Conservation (phyloP, 2,797 vertebrate species). For the Chelon labrosus region DNA sequence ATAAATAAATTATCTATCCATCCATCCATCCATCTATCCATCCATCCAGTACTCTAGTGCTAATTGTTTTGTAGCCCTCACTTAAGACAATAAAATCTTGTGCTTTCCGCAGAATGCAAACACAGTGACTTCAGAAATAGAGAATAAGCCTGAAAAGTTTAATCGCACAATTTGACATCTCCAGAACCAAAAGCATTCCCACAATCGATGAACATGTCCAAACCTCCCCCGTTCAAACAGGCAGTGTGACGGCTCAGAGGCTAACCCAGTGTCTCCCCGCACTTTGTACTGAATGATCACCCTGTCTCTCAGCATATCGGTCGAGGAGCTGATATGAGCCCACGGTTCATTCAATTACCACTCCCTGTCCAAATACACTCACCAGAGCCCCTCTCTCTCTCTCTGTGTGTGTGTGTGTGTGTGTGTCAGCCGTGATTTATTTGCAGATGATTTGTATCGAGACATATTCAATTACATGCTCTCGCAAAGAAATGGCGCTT, state of each 20-base stretch:
- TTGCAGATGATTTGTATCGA: constrained; percentile 54
- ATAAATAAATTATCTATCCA: too few species aligned
- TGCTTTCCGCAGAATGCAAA: neutral
- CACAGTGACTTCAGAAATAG: neutral
- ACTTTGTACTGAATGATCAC: neutral
- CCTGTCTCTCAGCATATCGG: constrained; percentile 15
- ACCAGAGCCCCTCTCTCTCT: constrained; percentile 14
- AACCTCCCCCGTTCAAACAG: neutral
- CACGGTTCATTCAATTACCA: constrained; percentile 46
- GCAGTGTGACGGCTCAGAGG: neutral
- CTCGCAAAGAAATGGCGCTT: constrained; percentile 39
- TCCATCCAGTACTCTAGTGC: too few species aligned
- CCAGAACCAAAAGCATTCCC: neutral
- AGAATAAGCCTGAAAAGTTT: neutral
- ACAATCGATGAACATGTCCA: neutral
- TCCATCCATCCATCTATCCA: too few species aligned
- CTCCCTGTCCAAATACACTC: constrained; percentile 46
- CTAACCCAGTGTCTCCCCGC: neutral
- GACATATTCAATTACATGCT: constrained; percentile 59
- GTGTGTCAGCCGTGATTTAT: constrained; percentile 53
- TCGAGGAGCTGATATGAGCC: constrained; percentile 40
- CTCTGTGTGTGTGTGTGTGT: too few species aligned
- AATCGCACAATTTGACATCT: neutral
- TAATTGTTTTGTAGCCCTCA: too few species aligned
- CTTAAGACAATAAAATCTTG: too few species aligned